Conservation (phyloP, 2,888 invertebrate genomes). For the Abrostola tripartita region DNA sequence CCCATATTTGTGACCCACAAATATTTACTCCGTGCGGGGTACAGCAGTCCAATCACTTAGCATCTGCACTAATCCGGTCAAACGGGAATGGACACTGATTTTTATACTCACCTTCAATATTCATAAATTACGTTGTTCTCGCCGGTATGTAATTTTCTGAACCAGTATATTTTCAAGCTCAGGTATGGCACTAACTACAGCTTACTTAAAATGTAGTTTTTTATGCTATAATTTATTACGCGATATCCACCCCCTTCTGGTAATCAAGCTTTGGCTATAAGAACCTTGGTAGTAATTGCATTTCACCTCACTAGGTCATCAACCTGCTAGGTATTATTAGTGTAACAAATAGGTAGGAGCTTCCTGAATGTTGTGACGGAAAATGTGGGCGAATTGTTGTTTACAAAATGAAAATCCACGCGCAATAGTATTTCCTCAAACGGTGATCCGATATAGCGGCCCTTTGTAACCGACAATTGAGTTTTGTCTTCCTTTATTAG, state of each 20-base stretch:
- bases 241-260: not conserved
- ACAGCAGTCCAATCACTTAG: too few species aligned
- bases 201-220: not conserved
- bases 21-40: too few species aligned
- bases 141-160: too few species aligned
- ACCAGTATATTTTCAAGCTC: not conserved
- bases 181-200: not conserved
- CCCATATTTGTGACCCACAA: too few species aligned
- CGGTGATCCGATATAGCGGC: constrained; percentile 33
- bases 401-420: constrained; percentile 11
- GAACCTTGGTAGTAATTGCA: not conserved
- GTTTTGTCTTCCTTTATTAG: constrained; percentile 52
- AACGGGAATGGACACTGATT: too few species aligned
- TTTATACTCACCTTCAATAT: too few species aligned
- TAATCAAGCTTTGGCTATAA: not conserved
- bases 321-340: not conserved
- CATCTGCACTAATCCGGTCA: too few species aligned
- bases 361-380: not conserved
- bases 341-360: not conserved
- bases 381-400: not conserved
- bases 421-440: constrained; percentile 36
- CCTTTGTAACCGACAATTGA: constrained; percentile 49
- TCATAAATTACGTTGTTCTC: too few species aligned
- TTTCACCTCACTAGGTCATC: not conserved
- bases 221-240: not conserved